phyloP scores from a whole-genome alignment of 2,113 vertebrate genomes.

The Sialia sialis region DNA sequence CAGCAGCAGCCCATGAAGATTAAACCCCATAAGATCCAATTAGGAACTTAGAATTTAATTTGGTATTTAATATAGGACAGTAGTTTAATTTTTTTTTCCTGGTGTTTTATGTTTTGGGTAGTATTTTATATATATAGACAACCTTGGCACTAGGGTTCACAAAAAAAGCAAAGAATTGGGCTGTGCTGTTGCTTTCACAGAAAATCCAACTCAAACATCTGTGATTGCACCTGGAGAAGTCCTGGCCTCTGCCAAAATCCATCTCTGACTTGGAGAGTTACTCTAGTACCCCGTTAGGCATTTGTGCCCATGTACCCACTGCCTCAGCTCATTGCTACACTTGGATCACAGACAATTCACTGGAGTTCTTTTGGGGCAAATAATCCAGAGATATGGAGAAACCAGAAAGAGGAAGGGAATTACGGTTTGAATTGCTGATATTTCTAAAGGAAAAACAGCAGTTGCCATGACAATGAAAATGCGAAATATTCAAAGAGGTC shows the following conservation, averaged over 20 bases:
- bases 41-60: not conserved
- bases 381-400: not conserved
- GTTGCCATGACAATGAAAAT: slow-evolving; percentile 63
- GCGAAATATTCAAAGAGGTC: slow-evolving; percentile 40
- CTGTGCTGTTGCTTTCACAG: not conserved
- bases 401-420: not conserved
- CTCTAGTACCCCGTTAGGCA: not conserved
- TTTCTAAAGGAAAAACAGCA: slow-evolving; percentile 26
- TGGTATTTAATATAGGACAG: not conserved
- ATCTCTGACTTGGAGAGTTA: not conserved
- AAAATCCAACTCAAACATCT: not conserved
- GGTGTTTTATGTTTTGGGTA: not conserved
- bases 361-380: not conserved
- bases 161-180: not conserved
- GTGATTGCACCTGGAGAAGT: not conserved
- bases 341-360: not conserved
- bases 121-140: not conserved
- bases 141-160: not conserved
- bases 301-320: not conserved
- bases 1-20: not conserved
- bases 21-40: not conserved
- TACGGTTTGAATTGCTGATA: not conserved
- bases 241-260: not conserved
- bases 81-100: not conserved
- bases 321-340: not conserved